phyloP scores from a whole-genome alignment of 1,140 invertebrate species.

The Drosophila elegans region DNA sequence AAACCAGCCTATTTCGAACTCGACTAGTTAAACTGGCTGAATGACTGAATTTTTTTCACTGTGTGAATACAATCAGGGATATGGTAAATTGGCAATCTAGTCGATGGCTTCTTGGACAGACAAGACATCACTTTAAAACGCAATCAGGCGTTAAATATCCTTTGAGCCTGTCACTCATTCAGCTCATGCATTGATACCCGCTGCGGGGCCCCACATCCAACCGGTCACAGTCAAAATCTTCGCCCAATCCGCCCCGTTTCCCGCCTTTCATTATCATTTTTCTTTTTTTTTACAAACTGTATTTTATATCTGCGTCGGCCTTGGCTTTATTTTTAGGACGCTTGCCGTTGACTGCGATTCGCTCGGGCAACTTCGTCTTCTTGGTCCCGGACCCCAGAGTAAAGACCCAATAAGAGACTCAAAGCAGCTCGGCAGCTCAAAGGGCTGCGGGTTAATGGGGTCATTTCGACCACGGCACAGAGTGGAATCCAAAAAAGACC shows the following conservation, averaged over 20 bases:
- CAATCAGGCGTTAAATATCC: slow-evolving; percentile 76
- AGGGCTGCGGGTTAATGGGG: slow-evolving; percentile 54
- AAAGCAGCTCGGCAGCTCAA: slow-evolving; percentile 20
- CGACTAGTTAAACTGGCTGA: too few relatives aligned
- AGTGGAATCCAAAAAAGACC: slow-evolving; percentile 25
- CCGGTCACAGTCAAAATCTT: slow-evolving; percentile 12
- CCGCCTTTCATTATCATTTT: slow-evolving; percentile 53
- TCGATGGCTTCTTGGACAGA: slow-evolving; percentile 34
- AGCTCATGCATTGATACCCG: slow-evolving; percentile 60
- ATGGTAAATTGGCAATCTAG: slow-evolving; percentile 54
- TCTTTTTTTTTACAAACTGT: slow-evolving; percentile 50
- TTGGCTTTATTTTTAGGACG: slow-evolving; percentile 57
- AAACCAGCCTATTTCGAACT: too few relatives aligned
- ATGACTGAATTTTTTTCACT: not conserved
- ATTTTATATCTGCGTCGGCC: slow-evolving; percentile 53
- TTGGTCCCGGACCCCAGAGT: slow-evolving; percentile 6
- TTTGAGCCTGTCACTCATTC: slow-evolving; percentile 69
- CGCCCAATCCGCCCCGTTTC: not conserved
- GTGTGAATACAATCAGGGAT: slow-evolving; percentile 27
- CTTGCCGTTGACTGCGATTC: slow-evolving; percentile 44
- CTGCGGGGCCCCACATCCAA: slow-evolving; percentile 4
- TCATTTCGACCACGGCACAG: slow-evolving; percentile 48
- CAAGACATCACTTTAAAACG: slow-evolving; percentile 69
- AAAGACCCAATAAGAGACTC: slow-evolving; percentile 8
- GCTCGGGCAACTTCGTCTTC: slow-evolving; percentile 13